Base-by-base conservation (phyloP, 2,888 invertebrate species). In the Agrypnus murinus region DNA sequence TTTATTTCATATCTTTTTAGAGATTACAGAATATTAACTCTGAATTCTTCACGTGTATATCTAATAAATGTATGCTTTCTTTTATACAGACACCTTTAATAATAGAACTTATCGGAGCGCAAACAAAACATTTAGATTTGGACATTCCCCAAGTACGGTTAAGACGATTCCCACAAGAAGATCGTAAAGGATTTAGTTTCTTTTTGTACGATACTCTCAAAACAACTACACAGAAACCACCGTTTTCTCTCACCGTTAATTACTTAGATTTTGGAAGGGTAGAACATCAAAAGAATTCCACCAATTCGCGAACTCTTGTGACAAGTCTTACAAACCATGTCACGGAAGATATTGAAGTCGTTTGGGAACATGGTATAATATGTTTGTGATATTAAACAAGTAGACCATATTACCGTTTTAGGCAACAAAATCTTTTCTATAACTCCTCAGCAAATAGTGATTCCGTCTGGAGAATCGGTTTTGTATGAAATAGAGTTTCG, bases 261-360 rank as follows among this genome's bases (percentile, higher is more conserved):
- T 82, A 77, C 58, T 74, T 87, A 14, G 82, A 86, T 75, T 85
- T 86, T 73, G 85, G 83, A 17, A 75, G 79, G 36, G 69, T 75
- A 0, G 9, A 73, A 55, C 14, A 57, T 9, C 64, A 69, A 14
- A 38, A 48, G n/a, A 63, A 34, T 15, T 6, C 2, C 0, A 48
- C 46, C 4, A 67, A 38, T 12, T 58, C 65, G 0, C 62, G 58
- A 14, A 74, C 74, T n/a, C 62, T 74, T 1, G 73, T 73, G 0
- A 74, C 76, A 10, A 75, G 71, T 34, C 40, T 79, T 15, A 78
- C 76, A 15, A 83, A 83, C 65, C 72, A 81, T 59, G 67, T 80
- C 8, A 12, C n/a, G 3, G 45, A 31, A 38, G 58, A 69, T 5
- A 77, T 82, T 10, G 65, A 68, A 12, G 77, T 81, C 1, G 71